Evolutionary conservation across 2,888 invertebrate genomes (phyloP), one percentile per base, ranked within the genome.

Genomic region (Argyresthia albistria): DNA sequence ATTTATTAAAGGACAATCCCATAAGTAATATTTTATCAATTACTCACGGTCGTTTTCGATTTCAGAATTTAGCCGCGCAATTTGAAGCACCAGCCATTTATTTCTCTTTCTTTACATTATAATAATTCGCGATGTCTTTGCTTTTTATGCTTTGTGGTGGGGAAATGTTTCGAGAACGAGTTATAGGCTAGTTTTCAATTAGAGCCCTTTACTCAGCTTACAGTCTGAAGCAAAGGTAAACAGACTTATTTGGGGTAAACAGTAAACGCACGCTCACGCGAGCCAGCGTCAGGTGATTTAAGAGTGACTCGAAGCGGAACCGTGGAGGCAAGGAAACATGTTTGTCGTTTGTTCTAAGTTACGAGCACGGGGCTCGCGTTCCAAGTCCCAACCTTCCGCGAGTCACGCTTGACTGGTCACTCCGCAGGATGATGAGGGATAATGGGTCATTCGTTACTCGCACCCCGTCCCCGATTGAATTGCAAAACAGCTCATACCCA

Each of bases 11-110:
- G 69, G 69, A 73, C 67, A 68, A 68, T 70, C 70, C 66, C 63
- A 68, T 70, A 65, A 65, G 69, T 73, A 76, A 80, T 86, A 83
- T 78, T 80, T 86, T 79, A 82, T 79, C 73, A 79, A 81, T 83
- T 83, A 75, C 69, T 64, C 67, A 78, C 74, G 80, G 76, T 76
- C 62, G 72, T 76, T 73, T 80, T 76, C 72, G 69, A 77, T 78
- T 78, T 75, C 60, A 64, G 62, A 67, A 74, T 78, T 73, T 73
- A 63, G 60, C 60, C 64, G 69, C 65, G 68, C 67, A 74, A 74
- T 79, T 76, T 70, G 67, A 72, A 65, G 67, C 66, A 70, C 67
- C 73, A 70, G 64, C 67, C 71, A 76, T 76, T 73, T 76, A 74
- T 73, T 66, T 64, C 65, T 57, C 54, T 59, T 56, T 64, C 65